Conservation (phyloP, 1,140 invertebrate genomes). For the Anoplolepis gracilipes region DNA sequence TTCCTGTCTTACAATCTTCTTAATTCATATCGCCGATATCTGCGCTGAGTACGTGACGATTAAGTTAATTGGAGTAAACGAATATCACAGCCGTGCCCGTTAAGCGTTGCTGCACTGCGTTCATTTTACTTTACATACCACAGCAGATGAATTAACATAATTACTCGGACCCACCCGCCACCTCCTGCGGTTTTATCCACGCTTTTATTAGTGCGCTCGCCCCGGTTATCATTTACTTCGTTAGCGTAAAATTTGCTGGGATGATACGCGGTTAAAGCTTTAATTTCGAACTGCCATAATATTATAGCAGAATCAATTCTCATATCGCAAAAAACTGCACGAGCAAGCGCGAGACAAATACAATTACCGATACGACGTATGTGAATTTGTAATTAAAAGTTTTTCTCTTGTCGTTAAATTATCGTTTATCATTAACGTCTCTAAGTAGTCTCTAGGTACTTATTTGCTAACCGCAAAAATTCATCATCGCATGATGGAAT, state of each 20-base stretch:
- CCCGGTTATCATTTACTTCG: constrained; percentile 44
- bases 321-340: constrained; percentile 2
- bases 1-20: constrained; percentile 68
- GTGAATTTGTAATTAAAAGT: constrained; percentile 57
- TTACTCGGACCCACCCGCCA: constrained; percentile 43
- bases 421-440: constrained; percentile 13
- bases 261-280: constrained; percentile 24
- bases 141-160: constrained; percentile 67
- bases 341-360: neutral
- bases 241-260: constrained; percentile 45
- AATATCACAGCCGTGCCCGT: constrained; percentile 49
- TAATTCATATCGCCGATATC: constrained; percentile 35
- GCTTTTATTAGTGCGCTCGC: constrained; percentile 45
- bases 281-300: constrained; percentile 1
- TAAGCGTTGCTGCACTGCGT: neutral
- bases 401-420: neutral
- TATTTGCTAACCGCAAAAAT: neutral
- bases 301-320: neutral
- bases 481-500: neutral
- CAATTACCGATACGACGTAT: constrained; percentile 10
- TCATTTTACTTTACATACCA: constrained; percentile 13
- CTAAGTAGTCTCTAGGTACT: neutral
- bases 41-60: constrained; percentile 56
- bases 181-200: constrained; percentile 42
- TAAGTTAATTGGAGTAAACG: constrained; percentile 74